Percentiles rank a stretch among this genome's conserved stretches.
phyloP scores from a whole-genome alignment of 1,140 invertebrate genomes.

The Temnothorax nylanderi region DNA sequence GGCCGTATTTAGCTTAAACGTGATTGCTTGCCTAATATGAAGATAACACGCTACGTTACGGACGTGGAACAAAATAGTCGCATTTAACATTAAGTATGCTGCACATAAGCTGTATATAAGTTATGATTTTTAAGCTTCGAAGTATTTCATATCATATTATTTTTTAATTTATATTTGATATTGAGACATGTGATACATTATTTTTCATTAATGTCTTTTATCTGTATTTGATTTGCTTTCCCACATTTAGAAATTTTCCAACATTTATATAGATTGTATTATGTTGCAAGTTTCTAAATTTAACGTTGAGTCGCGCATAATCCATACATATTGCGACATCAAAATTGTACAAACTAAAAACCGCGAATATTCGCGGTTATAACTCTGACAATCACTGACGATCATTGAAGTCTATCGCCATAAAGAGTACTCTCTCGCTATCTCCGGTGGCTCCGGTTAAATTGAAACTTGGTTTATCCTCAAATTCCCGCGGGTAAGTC shows the following conservation, averaged over 20 bases:
- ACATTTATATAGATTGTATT: neutral
- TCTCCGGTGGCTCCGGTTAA: slow-evolving; percentile 25
- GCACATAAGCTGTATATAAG: neutral
- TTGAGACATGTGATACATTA: neutral
- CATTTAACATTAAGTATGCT: neutral
- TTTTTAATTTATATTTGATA: neutral
- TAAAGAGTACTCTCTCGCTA: slow-evolving; percentile 36
- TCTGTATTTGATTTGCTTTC: neutral
- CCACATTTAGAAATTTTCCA: neutral
- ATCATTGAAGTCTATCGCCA: neutral
- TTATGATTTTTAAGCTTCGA: neutral
- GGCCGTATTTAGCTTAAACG: slow-evolving; percentile 22
- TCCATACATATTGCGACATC: neutral
- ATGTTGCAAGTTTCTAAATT: neutral
- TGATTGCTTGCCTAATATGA: neutral
- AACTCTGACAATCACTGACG: neutral
- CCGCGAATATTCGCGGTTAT: slow-evolving; percentile 1
- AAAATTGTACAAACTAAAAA: slow-evolving; percentile 16
- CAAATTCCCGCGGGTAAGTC: slow-evolving; percentile 54
- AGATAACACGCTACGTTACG: neutral
- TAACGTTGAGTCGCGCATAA: neutral
- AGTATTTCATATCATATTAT: neutral
- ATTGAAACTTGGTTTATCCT: slow-evolving; percentile 56
- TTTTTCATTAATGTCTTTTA: neutral
- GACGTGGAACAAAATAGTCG: neutral